Conservation (phyloP, 2,888 invertebrate genomes). For the Phengaris arion region DNA sequence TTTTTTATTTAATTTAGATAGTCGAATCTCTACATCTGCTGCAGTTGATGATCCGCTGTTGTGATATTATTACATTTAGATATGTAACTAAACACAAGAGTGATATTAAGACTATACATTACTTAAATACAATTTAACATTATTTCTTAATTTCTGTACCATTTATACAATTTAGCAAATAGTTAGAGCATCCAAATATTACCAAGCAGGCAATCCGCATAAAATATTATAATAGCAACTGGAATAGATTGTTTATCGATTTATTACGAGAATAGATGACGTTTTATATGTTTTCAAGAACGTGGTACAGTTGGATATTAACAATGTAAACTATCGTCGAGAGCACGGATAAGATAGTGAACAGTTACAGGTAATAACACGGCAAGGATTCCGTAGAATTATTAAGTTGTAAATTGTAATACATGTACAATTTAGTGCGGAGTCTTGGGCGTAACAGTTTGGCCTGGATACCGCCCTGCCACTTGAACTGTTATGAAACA, state of each 20-base stretch:
- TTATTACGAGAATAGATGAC: not conserved
- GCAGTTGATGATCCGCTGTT: too few species aligned
- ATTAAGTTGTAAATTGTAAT: not conserved
- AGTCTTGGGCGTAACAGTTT: not conserved
- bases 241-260: not conserved
- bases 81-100: too few species aligned
- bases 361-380: not conserved
- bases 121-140: too few species aligned
- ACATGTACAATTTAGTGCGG: not conserved
- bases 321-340: constrained; percentile 1
- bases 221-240: not conserved
- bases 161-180: too few species aligned
- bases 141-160: too few species aligned
- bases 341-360: not conserved
- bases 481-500: constrained; percentile 15
- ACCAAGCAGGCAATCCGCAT: not conserved
- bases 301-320: not conserved
- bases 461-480: not conserved
- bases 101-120: too few species aligned
- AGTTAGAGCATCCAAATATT: not conserved
- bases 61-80: too few species aligned
- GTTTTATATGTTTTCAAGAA: not conserved
- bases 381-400: not conserved
- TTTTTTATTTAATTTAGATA: too few species aligned
- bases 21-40: too few species aligned